Conservation (phyloP, 2,888 invertebrate genomes). For the Spilosoma lubricipeda region DNA sequence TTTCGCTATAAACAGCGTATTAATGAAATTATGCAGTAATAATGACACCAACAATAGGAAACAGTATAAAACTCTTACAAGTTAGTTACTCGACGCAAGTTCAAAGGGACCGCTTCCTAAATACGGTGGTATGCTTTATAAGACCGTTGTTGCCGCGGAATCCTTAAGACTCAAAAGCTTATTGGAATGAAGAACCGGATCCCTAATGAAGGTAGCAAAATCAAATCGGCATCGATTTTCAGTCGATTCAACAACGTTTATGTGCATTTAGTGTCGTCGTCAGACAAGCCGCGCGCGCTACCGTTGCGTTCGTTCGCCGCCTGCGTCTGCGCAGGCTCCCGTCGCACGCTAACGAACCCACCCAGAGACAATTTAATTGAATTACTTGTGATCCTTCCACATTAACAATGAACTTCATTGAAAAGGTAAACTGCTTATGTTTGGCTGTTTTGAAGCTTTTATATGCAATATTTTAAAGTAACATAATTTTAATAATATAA, state of each 20-base stretch:
- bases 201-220: constrained; percentile 84
- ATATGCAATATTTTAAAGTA: constrained; percentile 13
- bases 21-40: constrained; percentile 69
- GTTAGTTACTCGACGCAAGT: constrained; percentile 62
- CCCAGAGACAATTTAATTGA: constrained; percentile 66
- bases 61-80: constrained; percentile 65
- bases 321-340: constrained; percentile 41
- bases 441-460: constrained; percentile 1
- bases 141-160: constrained; percentile 80
- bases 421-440: constrained; percentile 28
- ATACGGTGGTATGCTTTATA: constrained; percentile 80
- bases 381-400: constrained; percentile 56
- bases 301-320: constrained; percentile 37
- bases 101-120: constrained; percentile 83
- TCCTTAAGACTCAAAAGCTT: constrained; percentile 80
- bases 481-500: constrained; percentile 12
- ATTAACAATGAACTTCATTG: constrained; percentile 43
- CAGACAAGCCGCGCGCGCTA: constrained; percentile 59
- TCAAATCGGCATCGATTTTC: constrained; percentile 83
- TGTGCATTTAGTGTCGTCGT: constrained; percentile 73
- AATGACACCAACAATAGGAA: constrained; percentile 65
- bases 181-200: constrained; percentile 84
- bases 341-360: constrained; percentile 63
- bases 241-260: constrained; percentile 76
- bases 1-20: constrained; percentile 61